These are phyloP conservation scores for Acromyrmex charruanus DNA, from an alignment of 1,140 invertebrate genomes.

Conservation along the genomic window DNA sequence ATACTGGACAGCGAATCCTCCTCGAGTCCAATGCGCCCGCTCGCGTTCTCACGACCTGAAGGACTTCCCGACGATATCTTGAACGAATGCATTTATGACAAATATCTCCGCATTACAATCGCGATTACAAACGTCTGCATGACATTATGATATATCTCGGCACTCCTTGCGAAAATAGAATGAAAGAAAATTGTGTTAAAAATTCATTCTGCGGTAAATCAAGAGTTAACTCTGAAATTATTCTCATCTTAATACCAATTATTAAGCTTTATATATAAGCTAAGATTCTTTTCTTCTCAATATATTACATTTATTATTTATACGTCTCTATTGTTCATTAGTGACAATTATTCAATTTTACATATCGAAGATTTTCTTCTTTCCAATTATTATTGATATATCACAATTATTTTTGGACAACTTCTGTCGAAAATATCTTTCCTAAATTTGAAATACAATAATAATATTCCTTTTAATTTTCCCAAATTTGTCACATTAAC, in stretches of 20 bases:
- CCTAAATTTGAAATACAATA: not conserved
- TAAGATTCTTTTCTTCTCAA: not conserved
- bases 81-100: slow-evolving; percentile 36
- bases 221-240: not conserved
- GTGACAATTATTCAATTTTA: not conserved
- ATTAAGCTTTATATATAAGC: not conserved
- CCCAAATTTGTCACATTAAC: not conserved
- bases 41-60: slow-evolving; percentile 78
- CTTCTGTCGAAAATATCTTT: not conserved
- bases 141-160: not conserved
- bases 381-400: not conserved
- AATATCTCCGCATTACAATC: slow-evolving; percentile 37
- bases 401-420: not conserved
- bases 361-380: not conserved
- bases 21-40: slow-evolving; percentile 71
- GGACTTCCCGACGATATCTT: slow-evolving; percentile 37
- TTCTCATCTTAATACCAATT: no score
- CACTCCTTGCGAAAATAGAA: not conserved
- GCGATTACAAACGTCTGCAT: slow-evolving; percentile 13
- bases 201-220: not conserved
- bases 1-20: slow-evolving; percentile 66
- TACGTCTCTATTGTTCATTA: no score
- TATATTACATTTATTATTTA: not conserved
- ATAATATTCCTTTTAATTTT: not conserved
- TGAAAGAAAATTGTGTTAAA: not conserved